Evolutionary conservation across 2,888 invertebrate genomes (phyloP).

Genomic region (Gisinianus flammeolus): DNA sequence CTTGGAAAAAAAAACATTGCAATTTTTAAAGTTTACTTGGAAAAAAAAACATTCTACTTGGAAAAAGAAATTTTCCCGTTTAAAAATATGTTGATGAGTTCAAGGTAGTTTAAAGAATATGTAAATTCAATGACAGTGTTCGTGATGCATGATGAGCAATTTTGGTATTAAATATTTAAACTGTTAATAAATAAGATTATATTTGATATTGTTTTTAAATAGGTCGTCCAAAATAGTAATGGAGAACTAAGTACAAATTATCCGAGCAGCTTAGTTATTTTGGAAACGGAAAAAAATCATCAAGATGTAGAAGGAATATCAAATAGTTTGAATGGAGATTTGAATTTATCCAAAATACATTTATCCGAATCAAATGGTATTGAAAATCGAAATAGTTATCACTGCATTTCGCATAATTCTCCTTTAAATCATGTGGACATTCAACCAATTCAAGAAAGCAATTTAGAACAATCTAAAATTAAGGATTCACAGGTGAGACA

Average conservation of each 20-base stretch:
- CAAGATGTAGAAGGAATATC: neutral
- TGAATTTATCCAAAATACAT: constrained; percentile 10
- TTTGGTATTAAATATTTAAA: neutral
- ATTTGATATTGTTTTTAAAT: constrained; percentile 23
- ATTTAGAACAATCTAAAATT: constrained; percentile 67
- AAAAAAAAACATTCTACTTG: no score
- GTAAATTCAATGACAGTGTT: no score
- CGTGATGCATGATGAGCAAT: no score
- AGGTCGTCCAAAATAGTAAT: constrained; percentile 69
- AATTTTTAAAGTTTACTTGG: no score
- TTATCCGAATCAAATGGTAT: constrained; percentile 5
- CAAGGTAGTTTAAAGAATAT: neutral
- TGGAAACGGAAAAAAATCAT: constrained; percentile 61
- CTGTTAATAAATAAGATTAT: no score
- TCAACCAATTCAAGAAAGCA: constrained; percentile 36
- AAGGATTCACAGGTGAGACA: no score
- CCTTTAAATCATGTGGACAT: constrained; percentile 31
- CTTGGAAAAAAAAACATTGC: no score
- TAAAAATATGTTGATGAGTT: neutral
- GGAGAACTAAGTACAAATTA: constrained; percentile 75
- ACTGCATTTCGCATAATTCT: constrained; percentile 30
- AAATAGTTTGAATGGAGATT: neutral
- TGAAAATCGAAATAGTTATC: constrained; percentile 32
- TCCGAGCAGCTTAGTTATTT: constrained; percentile 65
- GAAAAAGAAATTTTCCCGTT: neutral